Evolutionary conservation across 2,888 invertebrate genomes (phyloP), one percentile per base, ranked within the genome.

Genomic region (Hypercompe scribonia): DNA sequence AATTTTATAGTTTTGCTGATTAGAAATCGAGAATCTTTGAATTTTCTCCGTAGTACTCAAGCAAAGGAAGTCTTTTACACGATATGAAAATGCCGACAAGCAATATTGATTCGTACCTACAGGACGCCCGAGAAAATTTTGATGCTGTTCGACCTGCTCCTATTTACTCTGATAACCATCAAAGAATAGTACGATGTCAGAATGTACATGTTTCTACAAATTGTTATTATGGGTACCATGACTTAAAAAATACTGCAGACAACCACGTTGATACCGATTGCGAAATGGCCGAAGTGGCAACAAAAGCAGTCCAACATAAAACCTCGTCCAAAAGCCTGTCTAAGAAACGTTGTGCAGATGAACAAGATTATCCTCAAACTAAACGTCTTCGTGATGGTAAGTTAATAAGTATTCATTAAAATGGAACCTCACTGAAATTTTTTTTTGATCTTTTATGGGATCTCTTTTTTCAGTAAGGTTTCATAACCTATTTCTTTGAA

Each of bases 221-320:
- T 88, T 95, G 95, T 83, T 96, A 96, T 84, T 96, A 96, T 80
- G 96, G 96, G 70, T 96, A 92, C 87, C 95, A 96, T 73, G 90
- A 92, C 77, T 83, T 90, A 33, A 92, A 92, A 82, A 88, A 77
- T 71, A 71, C 84, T 46, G 85, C 86, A 83, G 89, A 82, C 76
- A 78, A 81, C 73, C 84, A 89, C 82, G 85, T 85, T 78, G 89
- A 86, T 74, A 88, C 87, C 21, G 94, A 94, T 90, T 94, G 92
- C 87, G 95, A 96, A 90, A 95, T 95, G 95, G 78, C 88, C 69
- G 94, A 94, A 79, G 84, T 89, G 73, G 85, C 89, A 64, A 67
- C 70, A 70, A 84, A 90, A 58, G 70, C 64, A 70, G 80, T 81
- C 73, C 81, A 81, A 46, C 70, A 81, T 42, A 82, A 74, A 70